Percentiles rank a stretch among this genome's conserved stretches.
phyloP scores from a whole-genome alignment of 2,888 invertebrate genomes.

The Biston stratarius region DNA sequence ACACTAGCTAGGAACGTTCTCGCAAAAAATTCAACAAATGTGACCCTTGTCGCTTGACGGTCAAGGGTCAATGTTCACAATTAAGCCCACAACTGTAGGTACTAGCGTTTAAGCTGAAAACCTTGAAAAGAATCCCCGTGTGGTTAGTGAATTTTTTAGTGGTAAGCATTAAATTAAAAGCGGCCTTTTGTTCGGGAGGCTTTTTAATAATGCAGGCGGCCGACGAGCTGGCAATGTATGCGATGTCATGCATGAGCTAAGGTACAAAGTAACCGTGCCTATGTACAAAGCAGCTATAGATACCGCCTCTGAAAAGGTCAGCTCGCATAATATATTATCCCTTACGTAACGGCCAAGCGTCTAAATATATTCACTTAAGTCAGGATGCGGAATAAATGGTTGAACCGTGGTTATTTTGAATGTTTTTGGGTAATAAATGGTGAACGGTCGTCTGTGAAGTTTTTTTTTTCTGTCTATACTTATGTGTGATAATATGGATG shows the following conservation, averaged over 20 bases:
- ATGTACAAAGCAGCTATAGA: slow-evolving; percentile 28
- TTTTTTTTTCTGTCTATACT: slow-evolving; percentile 4
- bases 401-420: slow-evolving; percentile 32
- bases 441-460: slow-evolving; percentile 2
- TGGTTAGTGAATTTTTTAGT: slow-evolving; percentile 55
- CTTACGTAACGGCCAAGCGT: slow-evolving; percentile 41
- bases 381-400: slow-evolving; percentile 30
- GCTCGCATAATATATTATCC: slow-evolving; percentile 52
- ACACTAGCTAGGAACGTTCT: background rate
- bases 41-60: slow-evolving; percentile 12
- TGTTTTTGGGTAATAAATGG: slow-evolving; percentile 21
- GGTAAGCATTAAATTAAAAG: slow-evolving; percentile 64
- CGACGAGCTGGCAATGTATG: slow-evolving; percentile 56
- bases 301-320: slow-evolving; percentile 61
- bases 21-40: background rate
- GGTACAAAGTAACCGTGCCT: slow-evolving; percentile 38
- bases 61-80: slow-evolving; percentile 29
- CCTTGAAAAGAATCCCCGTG: slow-evolving; percentile 48
- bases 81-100: slow-evolving; percentile 23
- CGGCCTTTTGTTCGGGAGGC: slow-evolving; percentile 55
- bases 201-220: slow-evolving; percentile 70
- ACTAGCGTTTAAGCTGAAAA: slow-evolving; percentile 41
- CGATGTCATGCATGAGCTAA: slow-evolving; percentile 68
- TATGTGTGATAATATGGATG: background rate
- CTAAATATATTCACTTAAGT: slow-evolving; percentile 44